Evolutionary conservation across 2,888 invertebrate genomes (phyloP).

Genomic region (Chalcis sispes): DNA sequence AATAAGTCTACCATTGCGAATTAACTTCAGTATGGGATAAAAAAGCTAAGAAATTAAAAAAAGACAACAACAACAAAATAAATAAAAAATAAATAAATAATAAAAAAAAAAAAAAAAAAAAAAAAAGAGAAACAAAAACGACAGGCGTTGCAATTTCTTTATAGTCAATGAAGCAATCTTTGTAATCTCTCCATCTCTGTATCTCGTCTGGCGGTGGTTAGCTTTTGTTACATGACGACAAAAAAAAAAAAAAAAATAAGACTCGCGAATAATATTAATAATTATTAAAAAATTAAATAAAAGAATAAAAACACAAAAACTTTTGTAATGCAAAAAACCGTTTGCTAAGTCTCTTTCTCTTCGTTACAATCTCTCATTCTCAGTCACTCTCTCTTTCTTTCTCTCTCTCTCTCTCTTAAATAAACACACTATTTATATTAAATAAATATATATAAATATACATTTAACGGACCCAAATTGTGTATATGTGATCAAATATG

Average conservation of each 20-base stretch:
- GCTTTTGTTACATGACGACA: conserved; percentile 40
- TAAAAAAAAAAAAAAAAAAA: conserved; percentile 1
- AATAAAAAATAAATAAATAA: background rate
- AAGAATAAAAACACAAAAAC: conserved; percentile 30
- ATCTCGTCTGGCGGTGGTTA: conserved; percentile 25
- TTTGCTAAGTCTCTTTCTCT: conserved; percentile 43
- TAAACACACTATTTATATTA: conserved; percentile 41
- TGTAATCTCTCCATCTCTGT: conserved; percentile 33
- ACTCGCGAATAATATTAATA: conserved; percentile 13
- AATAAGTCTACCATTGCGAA: too few relatives aligned
- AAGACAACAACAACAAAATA: background rate
- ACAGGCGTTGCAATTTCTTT: conserved; percentile 44
- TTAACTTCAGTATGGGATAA: too few relatives aligned
- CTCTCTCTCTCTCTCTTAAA: conserved; percentile 24
- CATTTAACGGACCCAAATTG: conserved; percentile 24
- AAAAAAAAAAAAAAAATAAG: conserved; percentile 8
- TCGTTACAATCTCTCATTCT: conserved; percentile 23
- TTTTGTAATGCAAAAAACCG: conserved; percentile 54
- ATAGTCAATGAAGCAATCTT: conserved; percentile 50
- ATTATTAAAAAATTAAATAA: conserved; percentile 15
- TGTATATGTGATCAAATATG: conserved; percentile 6
- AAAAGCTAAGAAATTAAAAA: too few relatives aligned
- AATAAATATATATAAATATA: conserved; percentile 32
- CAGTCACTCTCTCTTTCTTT: conserved; percentile 29
- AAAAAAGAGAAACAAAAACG: background rate